These are phyloP conservation scores for Crotalus horridus DNA, from an alignment of 2,113 vertebrate species.

Conservation along the genomic window DNA sequence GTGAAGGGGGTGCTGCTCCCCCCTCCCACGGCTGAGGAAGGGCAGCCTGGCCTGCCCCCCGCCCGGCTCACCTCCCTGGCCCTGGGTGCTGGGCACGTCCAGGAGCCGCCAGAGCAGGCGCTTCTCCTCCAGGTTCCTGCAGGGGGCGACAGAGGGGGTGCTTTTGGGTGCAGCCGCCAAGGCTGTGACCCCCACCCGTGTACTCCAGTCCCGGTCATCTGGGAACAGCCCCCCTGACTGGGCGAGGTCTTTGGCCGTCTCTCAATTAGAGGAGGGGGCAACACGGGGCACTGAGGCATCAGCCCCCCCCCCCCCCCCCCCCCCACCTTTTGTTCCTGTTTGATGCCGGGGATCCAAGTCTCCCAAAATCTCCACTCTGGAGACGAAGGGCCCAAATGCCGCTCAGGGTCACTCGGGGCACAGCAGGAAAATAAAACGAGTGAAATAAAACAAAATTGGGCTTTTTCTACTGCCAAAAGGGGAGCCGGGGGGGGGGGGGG, in stretches of 20 bases:
- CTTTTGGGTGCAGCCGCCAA: not conserved
- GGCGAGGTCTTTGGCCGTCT: no score
- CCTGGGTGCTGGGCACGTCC: conserved; percentile 75
- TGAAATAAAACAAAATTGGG: not conserved
- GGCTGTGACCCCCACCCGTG: not conserved
- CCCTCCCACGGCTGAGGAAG: not conserved
- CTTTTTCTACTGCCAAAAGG: not conserved
- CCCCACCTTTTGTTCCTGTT: not conserved
- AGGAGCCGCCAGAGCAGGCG: conserved; percentile 88
- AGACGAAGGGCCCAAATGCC: not conserved
- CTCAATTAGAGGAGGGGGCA: not conserved
- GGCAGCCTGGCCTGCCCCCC: not conserved
- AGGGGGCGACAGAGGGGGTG: not conserved
- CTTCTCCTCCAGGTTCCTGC: conserved; percentile 88
- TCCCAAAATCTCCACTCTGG: not conserved
- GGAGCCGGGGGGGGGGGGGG: no score
- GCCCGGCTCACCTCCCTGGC: conserved; percentile 78
- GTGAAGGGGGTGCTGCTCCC: not conserved
- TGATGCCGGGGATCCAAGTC: not conserved
- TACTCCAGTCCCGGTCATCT: not conserved
- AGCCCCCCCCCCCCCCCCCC: not conserved
- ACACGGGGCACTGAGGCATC: not conserved
- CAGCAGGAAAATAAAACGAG: not conserved
- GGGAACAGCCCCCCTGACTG: no score
- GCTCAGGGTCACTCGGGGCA: not conserved